A percentile compares a stretch with the other conserved stretches of the same genome.
Conservation (phyloP, 2,888 invertebrate species). For the Lycophotia porphyrea region DNA sequence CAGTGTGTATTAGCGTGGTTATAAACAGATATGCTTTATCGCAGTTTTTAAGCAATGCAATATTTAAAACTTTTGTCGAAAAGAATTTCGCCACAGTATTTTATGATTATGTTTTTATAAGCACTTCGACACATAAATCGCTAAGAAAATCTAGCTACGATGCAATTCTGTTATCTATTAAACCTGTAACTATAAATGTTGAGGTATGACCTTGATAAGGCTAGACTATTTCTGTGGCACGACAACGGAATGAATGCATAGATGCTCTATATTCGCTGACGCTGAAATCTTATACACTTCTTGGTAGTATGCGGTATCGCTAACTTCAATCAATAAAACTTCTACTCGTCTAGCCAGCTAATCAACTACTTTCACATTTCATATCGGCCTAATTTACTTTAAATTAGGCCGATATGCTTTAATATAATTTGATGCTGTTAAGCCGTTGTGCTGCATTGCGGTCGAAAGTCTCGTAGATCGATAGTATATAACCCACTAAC, state of each 20-base stretch:
- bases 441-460: constrained; percentile 60
- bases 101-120: neutral
- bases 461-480: constrained; percentile 42
- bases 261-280: neutral
- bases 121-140: neutral
- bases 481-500: constrained; percentile 44
- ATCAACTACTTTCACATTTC: constrained; percentile 38
- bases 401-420: too few relatives aligned
- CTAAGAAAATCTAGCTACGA: neutral
- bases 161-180: constrained; percentile 8
- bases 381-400: constrained; percentile 37
- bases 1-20: neutral
- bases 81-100: neutral
- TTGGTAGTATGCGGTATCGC: neutral
- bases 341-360: neutral
- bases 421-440: constrained; percentile 40
- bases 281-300: neutral
- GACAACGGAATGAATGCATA: constrained; percentile 1
- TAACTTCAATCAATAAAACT: constrained; percentile 19
- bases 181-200: neutral
- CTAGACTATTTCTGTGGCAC: neutral
- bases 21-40: neutral
- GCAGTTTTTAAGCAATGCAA: neutral
- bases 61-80: neutral
- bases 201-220: neutral